Conservation (phyloP, 1,140 invertebrate genomes). For the Palaemon carinicauda region DNA sequence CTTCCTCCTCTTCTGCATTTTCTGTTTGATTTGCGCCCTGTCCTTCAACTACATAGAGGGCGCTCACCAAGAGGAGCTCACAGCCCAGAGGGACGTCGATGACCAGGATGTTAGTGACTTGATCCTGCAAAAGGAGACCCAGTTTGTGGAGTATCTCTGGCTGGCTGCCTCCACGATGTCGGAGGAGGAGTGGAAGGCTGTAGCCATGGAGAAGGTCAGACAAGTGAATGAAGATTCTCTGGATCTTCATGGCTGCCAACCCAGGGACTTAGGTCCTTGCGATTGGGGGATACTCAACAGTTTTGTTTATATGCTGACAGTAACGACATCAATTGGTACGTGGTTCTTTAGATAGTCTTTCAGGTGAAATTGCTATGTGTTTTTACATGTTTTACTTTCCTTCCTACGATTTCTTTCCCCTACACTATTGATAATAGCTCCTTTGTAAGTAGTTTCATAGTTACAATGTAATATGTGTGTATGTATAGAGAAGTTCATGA, state of each 20-base stretch:
- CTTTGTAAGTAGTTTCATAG: too few relatives aligned
- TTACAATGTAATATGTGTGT: too few relatives aligned
- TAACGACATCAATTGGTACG: slow-evolving; percentile 15
- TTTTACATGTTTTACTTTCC: too few relatives aligned
- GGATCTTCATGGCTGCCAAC: slow-evolving; percentile 32
- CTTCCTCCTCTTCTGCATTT: slow-evolving; percentile 11
- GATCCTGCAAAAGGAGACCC: neutral
- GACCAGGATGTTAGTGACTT: neutral
- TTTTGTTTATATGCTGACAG: slow-evolving; percentile 25
- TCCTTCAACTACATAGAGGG: neutral
- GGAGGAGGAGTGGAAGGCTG: slow-evolving; percentile 40
- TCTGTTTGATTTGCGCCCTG: slow-evolving; percentile 5
- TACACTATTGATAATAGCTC: neutral
- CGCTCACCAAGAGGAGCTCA: neutral
- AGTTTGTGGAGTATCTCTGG: slow-evolving; percentile 16
- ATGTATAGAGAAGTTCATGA: too few relatives aligned
- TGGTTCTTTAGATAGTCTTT: neutral
- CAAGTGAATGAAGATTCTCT: slow-evolving; percentile 29
- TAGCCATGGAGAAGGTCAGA: slow-evolving; percentile 23
- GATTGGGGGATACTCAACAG: slow-evolving; percentile 54
- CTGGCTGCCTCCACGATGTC: neutral
- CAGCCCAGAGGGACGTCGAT: neutral
- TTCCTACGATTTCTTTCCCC: neutral
- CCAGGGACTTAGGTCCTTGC: slow-evolving; percentile 9
- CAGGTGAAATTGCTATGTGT: neutral